Evolutionary conservation across 1,140 invertebrate genomes (phyloP).

Genomic region (Drosophila tristis): DNA sequence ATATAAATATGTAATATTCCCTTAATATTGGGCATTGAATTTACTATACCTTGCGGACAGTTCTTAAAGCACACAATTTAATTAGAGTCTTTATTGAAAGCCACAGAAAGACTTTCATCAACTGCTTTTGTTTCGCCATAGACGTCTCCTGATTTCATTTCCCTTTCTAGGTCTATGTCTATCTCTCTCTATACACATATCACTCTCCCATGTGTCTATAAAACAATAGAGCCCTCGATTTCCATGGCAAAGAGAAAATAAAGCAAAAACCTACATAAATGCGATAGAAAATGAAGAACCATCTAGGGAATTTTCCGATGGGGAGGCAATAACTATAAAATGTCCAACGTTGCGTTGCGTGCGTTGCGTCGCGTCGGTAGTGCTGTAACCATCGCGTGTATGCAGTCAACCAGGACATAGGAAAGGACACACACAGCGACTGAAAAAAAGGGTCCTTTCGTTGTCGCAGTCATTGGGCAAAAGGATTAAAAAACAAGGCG

Average conservation of each 20-base stretch:
- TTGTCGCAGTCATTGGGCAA: conserved; percentile 52
- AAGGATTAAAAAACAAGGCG: conserved; percentile 60
- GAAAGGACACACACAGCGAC: background rate
- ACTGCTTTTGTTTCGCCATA: background rate
- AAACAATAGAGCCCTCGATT: conserved; percentile 60
- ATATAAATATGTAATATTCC: too few species aligned
- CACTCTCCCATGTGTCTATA: conserved; percentile 39
- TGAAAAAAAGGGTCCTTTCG: conserved; percentile 28
- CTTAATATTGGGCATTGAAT: too few species aligned
- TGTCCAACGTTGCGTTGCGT: conserved; percentile 23
- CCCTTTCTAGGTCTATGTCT: too few species aligned
- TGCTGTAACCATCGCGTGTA: conserved; percentile 36
- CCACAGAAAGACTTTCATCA: background rate
- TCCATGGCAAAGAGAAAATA: conserved; percentile 41
- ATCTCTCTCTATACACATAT: conserved; percentile 30
- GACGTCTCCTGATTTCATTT: too few species aligned
- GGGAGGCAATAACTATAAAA: conserved; percentile 64
- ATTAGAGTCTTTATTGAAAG: background rate
- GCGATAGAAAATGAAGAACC: conserved; percentile 55
- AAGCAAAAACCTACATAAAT: conserved; percentile 54
- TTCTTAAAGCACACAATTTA: too few species aligned
- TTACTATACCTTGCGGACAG: too few species aligned
- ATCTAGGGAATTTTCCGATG: conserved; percentile 56
- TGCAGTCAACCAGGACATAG: conserved; percentile 35
- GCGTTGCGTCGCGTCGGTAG: background rate